A percentile compares a stretch with the other conserved stretches of the same genome.
Conservation (phyloP, 1,140 invertebrate species). For the Drosophila navojoa region DNA sequence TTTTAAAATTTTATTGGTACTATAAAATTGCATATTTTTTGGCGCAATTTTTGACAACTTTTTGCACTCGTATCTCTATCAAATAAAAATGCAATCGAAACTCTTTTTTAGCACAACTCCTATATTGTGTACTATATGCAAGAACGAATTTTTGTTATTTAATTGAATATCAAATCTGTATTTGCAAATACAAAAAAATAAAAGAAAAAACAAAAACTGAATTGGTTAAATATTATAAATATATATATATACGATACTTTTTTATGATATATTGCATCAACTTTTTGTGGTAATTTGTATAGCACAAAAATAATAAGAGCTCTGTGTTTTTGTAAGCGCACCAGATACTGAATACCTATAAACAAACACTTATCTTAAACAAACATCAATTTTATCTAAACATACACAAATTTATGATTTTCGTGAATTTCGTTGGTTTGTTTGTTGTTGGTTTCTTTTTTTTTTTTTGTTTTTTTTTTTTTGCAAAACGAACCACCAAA, state of each 20-base stretch:
- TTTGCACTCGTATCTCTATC: conserved; percentile 75
- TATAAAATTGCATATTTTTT: conserved; percentile 83
- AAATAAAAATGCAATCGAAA: conserved; percentile 26
- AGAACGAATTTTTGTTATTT: conserved; percentile 59
- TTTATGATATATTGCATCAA: conserved; percentile 73
- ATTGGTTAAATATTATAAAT: conserved; percentile 57
- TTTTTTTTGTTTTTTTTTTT: conserved; percentile 14
- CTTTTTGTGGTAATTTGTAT: conserved; percentile 83
- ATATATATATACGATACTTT: conserved; percentile 56
- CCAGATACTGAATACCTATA: conserved; percentile 37
- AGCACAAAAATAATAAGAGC: conserved; percentile 55
- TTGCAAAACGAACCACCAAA: conserved; percentile 8
- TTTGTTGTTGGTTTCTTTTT: conserved; percentile 37
- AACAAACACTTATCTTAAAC: conserved; percentile 22
- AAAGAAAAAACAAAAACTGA: conserved; percentile 30
- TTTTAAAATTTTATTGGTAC: conserved; percentile 68
- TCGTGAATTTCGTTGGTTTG: conserved; percentile 58
- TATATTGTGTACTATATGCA: conserved; percentile 74
- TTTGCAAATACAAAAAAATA: conserved; percentile 22
- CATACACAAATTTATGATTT: conserved; percentile 51
- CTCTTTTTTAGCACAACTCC: conserved; percentile 70
- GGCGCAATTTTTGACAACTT: conserved; percentile 83
- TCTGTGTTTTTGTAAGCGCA: conserved; percentile 72
- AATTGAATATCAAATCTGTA: conserved; percentile 44
- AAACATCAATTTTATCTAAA: conserved; percentile 48